A percentile compares a stretch with the other conserved stretches of the same genome.
phyloP scores from a whole-genome alignment of 1,140 invertebrate genomes.

The Mesaphorura yosii region DNA sequence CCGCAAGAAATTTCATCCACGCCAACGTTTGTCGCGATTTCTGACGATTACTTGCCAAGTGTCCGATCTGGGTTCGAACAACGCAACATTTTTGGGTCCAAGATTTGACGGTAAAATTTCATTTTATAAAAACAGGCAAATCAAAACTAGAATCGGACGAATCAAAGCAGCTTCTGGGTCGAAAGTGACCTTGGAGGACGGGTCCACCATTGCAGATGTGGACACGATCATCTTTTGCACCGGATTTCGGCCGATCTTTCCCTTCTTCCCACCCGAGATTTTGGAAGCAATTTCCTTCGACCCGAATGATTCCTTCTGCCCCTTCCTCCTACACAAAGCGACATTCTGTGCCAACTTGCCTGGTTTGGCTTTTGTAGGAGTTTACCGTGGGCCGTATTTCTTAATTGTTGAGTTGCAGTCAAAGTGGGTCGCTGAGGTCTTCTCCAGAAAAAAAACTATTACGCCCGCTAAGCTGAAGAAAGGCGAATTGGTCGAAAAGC shows the following conservation, averaged over 20 bases:
- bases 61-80: not conserved
- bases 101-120: not conserved
- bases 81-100: not conserved
- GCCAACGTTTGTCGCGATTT: no score
- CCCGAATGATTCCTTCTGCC: not conserved
- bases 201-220: not conserved
- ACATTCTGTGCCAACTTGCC: not conserved
- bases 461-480: not conserved
- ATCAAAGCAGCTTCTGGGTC: not conserved
- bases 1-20: no score
- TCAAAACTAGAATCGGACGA: not conserved
- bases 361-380: not conserved
- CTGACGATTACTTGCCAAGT: not conserved
- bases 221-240: conserved; percentile 3
- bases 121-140: not conserved
- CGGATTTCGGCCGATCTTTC: not conserved
- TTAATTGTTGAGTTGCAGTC: not conserved
- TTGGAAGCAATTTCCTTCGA: not conserved
- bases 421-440: not conserved
- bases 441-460: not conserved
- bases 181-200: not conserved
- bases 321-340: not conserved
- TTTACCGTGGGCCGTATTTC: conserved; percentile 1
- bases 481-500: not conserved
- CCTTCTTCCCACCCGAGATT: not conserved